Conservation (phyloP, 2,113 vertebrate species). For the Leucosticte australis region DNA sequence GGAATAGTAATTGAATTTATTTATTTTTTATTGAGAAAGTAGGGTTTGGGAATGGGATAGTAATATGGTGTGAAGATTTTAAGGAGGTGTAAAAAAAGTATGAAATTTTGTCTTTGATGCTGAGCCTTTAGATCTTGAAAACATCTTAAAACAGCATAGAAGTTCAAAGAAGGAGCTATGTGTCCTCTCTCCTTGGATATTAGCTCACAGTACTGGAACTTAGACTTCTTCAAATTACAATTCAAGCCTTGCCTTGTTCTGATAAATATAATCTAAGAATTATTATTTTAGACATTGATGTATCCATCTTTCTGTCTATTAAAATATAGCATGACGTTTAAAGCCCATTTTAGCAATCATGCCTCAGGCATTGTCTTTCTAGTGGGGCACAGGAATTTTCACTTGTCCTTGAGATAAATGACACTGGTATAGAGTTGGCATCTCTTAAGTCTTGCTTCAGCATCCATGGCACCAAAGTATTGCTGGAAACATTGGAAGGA, state of each 20-base stretch:
- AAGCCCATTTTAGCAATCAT: conserved; percentile 61
- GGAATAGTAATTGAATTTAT: conserved; percentile 30
- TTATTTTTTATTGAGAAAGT: conserved; percentile 46
- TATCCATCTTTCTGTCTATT: conserved; percentile 62
- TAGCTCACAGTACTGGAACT: background rate
- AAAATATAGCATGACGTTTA: conserved; percentile 64
- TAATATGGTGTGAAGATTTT: conserved; percentile 32
- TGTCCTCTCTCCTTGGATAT: conserved; percentile 31
- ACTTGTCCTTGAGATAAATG: conserved; percentile 61
- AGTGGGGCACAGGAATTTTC: conserved; percentile 51
- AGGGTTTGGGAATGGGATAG: background rate
- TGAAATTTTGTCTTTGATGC: conserved; percentile 53
- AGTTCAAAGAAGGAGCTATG: conserved; percentile 34
- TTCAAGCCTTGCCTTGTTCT: conserved; percentile 47
- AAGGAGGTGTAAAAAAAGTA: conserved; percentile 10
- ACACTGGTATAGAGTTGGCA: conserved; percentile 21
- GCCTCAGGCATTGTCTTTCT: conserved; percentile 60
- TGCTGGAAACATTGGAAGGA: background rate
- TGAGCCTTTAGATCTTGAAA: conserved; percentile 49
- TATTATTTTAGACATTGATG: conserved; percentile 58
- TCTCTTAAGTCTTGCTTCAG: background rate
- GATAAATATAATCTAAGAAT: conserved; percentile 60
- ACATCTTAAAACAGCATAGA: conserved; percentile 47
- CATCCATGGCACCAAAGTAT: background rate
- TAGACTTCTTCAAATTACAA: conserved; percentile 2